phyloP scores from a whole-genome alignment of 2,797 vertebrate species.

The Tauraco hartlaubi region DNA sequence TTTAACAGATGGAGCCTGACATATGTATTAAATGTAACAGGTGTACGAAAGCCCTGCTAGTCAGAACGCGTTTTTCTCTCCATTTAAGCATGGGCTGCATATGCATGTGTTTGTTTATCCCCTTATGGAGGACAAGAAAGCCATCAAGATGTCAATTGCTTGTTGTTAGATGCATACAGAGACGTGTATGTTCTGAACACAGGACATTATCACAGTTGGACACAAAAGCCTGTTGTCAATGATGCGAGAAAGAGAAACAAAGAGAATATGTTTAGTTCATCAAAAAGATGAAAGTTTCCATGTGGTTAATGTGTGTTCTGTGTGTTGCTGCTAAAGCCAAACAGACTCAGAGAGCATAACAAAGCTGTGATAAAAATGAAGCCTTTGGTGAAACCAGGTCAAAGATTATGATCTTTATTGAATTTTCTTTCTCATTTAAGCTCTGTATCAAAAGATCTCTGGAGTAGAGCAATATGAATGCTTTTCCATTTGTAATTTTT shows the following conservation, averaged over 20 bases:
- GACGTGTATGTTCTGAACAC: background rate
- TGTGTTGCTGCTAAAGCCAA: constrained; percentile 27
- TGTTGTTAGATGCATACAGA: constrained; percentile 51
- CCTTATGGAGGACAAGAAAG: constrained; percentile 43
- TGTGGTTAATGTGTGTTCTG: constrained; percentile 28
- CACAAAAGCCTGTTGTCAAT: constrained; percentile 46
- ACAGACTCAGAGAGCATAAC: constrained; percentile 7
- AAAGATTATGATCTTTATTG: constrained; percentile 23
- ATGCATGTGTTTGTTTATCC: constrained; percentile 27
- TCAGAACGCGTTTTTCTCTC: constrained; percentile 15
- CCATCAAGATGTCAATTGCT: constrained; percentile 22
- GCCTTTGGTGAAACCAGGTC: constrained; percentile 2
- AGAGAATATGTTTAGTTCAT: constrained; percentile 48
- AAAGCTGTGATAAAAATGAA: constrained; percentile 36
- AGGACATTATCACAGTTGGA: constrained; percentile 68
- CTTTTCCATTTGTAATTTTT: constrained; percentile 6
- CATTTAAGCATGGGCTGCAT: background rate
- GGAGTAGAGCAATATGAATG: background rate
- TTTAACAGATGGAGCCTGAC: constrained; percentile 26
- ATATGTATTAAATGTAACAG: constrained; percentile 13
- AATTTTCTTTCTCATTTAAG: constrained; percentile 57
- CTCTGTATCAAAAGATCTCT: background rate
- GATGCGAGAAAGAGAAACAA: constrained; percentile 41
- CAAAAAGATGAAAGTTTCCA: constrained; percentile 11
- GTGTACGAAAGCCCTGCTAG: background rate